phyloP scores from a whole-genome alignment of 2,888 invertebrate genomes.

The Cheilosia variabilis region DNA sequence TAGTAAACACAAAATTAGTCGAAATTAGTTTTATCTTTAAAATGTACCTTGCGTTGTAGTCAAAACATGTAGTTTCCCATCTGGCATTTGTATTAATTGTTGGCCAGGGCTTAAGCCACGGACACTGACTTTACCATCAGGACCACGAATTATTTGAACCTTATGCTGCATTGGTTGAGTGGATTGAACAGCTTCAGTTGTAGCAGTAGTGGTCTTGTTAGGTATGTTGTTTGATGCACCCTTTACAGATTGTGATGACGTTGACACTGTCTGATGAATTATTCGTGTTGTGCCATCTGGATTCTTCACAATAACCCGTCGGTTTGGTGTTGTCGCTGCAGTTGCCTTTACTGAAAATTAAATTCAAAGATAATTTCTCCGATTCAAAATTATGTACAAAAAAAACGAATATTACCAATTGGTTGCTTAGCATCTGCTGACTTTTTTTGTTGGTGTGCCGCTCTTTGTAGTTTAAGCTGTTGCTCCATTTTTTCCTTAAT shows the following conservation, averaged over 20 bases:
- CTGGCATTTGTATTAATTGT: constrained; percentile 95
- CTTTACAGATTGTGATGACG: constrained; percentile 85
- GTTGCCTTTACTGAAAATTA: constrained; percentile 45
- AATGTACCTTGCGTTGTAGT: constrained; percentile 83
- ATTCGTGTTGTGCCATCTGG: constrained; percentile 87
- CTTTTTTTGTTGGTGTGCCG: constrained; percentile 94
- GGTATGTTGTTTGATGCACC: constrained; percentile 86
- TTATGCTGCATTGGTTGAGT: constrained; percentile 86
- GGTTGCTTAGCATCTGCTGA: constrained; percentile 86
- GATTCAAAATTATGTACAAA: background rate
- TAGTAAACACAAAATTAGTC: background rate
- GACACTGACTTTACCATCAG: constrained; percentile 96
- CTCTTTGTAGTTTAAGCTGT: constrained; percentile 93
- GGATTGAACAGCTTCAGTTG: constrained; percentile 87
- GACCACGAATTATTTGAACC: constrained; percentile 95
- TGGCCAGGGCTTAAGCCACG: constrained; percentile 96
- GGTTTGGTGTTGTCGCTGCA: constrained; percentile 79
- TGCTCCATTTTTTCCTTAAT: constrained; percentile 96
- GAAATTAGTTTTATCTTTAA: background rate
- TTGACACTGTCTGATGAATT: constrained; percentile 86
- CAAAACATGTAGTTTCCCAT: constrained; percentile 94
- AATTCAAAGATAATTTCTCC: background rate
- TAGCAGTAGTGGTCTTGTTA: constrained; percentile 82
- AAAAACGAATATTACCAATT: constrained; percentile 75
- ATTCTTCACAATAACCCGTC: constrained; percentile 84